Base-by-base conservation (phyloP, 2,797 vertebrate species). In the Acanthurus lineatus region DNA sequence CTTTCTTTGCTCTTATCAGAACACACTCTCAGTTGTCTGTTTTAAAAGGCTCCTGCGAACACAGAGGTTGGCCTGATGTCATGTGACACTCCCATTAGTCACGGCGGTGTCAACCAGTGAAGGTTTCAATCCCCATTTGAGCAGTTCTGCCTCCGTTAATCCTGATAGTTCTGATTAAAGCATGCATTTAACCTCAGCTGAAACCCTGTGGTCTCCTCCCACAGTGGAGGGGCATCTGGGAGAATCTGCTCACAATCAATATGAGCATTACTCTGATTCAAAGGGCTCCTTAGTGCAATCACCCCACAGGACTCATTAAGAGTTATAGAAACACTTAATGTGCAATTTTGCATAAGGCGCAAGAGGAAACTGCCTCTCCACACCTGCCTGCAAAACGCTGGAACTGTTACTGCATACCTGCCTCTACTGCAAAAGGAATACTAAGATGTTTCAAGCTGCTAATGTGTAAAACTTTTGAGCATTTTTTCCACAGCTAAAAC, bases 91-190 rank as follows among this genome's bases (percentile, higher is more conserved):
- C 25, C 19, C 66, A 54, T 16, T 44, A 60, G 48, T 20, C 51
- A 22, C 40, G 42, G 70, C 28, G 20, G 42, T 17, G 56, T 59
- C 63, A 77, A 71, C 17, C 47, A 47, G 45, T 11, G 57, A 74
- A 57, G 57, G 35, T 28, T 70, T 77, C 69, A 38, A 9, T 53
- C 73, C 70, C 62, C 16, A 15, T n/a, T 51, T 74, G 71, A 40
- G 68, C 48, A n/a, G 22, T 28, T 28, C 64, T 40, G 49, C 61
- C 40, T 57, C 54, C 15, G 70, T 75, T 87, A 89, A 89, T 89
- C 77, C 62, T 15, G 51, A 72, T 57, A 10, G 25, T 22, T 82
- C 76, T 86, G 88, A 87, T 92, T 88, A 82, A 87, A 85, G 73
- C 53, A 20, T 60, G 51, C n/a, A 15, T 85, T 89, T 83, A 86